Evolutionary conservation across 64 coral and sea anemone genomes (phyloP).

Genomic region (Stichodactyla mertensii): DNA sequence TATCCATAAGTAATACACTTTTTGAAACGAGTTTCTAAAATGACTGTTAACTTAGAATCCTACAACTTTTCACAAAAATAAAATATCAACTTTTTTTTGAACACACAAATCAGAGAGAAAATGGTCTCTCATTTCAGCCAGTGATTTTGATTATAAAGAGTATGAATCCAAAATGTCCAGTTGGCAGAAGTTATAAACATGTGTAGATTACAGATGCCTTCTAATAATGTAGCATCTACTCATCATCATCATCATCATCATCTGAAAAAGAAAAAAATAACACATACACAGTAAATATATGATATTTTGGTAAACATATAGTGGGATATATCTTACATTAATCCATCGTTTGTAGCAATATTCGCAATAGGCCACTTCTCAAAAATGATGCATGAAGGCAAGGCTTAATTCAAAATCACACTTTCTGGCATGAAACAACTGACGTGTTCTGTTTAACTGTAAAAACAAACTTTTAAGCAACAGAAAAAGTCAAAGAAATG

Average conservation of each 20-base stretch:
- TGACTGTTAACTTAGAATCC: not conserved
- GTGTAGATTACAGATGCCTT: not conserved
- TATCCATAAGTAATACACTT: not conserved
- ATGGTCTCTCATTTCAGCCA: not conserved
- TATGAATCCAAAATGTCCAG: not conserved
- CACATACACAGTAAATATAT: not conserved
- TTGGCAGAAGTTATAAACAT: not conserved
- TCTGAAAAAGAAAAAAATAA: constrained; percentile 6
- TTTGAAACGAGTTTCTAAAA: not conserved
- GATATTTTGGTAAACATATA: no score
- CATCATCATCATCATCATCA: constrained; percentile 75
- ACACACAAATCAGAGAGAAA: constrained; percentile 13
- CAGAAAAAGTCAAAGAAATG: no score
- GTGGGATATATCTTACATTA: no score
- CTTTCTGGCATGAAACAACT: no score
- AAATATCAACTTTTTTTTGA: not conserved
- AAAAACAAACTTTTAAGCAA: no score
- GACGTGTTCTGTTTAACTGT: no score
- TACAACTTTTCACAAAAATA: not conserved
- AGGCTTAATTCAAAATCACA: no score
- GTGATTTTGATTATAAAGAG: not conserved
- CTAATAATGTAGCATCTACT: not conserved
- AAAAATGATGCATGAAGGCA: no score
- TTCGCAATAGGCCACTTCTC: no score
- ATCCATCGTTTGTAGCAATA: no score